phyloP scores from a whole-genome alignment of 2,797 vertebrate genomes.

The Linurgus olivaceus region DNA sequence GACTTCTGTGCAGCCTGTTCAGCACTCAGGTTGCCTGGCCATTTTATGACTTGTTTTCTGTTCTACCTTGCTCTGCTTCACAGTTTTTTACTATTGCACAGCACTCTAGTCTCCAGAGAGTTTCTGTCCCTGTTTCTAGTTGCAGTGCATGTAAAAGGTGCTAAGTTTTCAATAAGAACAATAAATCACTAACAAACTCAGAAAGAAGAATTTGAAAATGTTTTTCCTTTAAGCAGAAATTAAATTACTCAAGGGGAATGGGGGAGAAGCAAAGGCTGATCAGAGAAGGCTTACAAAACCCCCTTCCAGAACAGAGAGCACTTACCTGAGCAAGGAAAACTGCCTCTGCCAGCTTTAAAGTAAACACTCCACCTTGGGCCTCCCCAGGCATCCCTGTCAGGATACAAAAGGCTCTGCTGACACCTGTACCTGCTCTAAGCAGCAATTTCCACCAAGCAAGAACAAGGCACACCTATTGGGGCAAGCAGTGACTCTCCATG shows the following conservation, averaged over 20 bases:
- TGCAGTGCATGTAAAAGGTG: not conserved
- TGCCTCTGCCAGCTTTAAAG: not conserved
- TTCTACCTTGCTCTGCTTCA: not conserved
- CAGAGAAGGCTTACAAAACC: not conserved
- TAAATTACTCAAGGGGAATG: not conserved
- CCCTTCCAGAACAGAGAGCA: not conserved
- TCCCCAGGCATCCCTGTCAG: not conserved
- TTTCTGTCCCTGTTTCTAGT: not conserved
- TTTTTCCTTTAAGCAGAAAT: not conserved
- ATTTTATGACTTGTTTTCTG: not conserved
- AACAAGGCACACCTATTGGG: fast-evolving
- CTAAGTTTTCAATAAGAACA: not conserved
- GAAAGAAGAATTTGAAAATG: not conserved
- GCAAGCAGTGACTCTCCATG: fast-evolving
- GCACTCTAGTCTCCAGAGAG: not conserved
- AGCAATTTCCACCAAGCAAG: not conserved
- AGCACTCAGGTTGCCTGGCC: not conserved
- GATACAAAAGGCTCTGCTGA: not conserved
- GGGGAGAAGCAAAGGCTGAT: not conserved
- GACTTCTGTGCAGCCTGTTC: not conserved
- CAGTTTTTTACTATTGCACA: not conserved
- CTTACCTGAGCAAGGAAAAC: not conserved
- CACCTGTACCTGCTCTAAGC: not conserved
- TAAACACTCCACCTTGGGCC: not conserved
- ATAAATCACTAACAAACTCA: not conserved